Conservation (phyloP, 2,113 vertebrate genomes). For the Vombatus ursinus region DNA sequence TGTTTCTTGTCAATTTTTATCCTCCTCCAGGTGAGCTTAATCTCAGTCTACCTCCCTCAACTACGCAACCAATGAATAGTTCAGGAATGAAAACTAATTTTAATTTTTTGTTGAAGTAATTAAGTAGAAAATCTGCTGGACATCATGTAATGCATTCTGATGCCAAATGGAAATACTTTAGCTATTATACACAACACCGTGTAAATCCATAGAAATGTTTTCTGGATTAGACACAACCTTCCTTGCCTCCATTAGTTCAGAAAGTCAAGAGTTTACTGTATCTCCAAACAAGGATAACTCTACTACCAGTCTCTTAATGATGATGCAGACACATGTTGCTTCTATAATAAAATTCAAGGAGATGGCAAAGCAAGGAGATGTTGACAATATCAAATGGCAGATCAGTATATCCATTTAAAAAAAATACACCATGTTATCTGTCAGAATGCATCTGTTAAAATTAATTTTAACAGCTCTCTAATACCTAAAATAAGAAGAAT, state of each 20-base stretch:
- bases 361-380: slow-evolving; percentile 30
- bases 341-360: slow-evolving; percentile 3
- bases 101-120: neutral
- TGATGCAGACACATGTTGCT: slow-evolving; percentile 20
- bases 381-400: slow-evolving; percentile 30
- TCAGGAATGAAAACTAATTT: neutral
- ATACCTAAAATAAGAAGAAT: neutral
- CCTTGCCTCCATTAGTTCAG: neutral
- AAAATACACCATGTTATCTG: slow-evolving; percentile 31
- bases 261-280: neutral
- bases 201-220: slow-evolving; percentile 8
- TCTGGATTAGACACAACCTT: neutral
- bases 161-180: neutral
- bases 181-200: neutral
- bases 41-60: neutral
- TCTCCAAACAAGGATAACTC: neutral
- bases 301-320: neutral
- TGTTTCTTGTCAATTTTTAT: neutral
- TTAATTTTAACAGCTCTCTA: slow-evolving; percentile 1
- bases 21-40: neutral
- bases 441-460: slow-evolving; percentile 48
- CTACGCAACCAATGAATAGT: neutral
- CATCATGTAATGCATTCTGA: neutral
- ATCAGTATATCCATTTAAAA: neutral
- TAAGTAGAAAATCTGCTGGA: neutral